phyloP scores from a whole-genome alignment of 2,113 vertebrate genomes.

The Leptodactylus fuscus region DNA sequence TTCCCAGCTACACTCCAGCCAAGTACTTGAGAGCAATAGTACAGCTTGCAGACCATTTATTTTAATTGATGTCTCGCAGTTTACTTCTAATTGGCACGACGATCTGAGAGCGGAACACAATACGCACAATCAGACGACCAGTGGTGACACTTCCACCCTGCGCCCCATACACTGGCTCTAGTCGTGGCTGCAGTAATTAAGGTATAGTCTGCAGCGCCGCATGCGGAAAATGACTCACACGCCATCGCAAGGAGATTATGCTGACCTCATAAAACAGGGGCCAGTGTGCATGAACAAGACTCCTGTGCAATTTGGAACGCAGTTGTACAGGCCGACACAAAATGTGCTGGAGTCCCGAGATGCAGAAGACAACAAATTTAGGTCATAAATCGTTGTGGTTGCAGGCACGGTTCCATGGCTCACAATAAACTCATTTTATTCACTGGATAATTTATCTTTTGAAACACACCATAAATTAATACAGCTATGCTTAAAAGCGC shows the following conservation, averaged over 20 bases:
- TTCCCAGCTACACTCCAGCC: not conserved
- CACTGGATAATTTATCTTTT: slow-evolving; percentile 12
- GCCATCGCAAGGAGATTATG: not conserved
- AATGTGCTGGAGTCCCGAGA: not conserved
- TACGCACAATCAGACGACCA: not conserved
- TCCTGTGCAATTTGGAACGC: slow-evolving; percentile 19
- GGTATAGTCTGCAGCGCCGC: slow-evolving; percentile 19
- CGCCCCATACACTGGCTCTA: slow-evolving; percentile 5
- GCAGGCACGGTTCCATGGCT: not conserved
- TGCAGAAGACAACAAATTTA: slow-evolving; percentile 12
- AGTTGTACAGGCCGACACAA: slow-evolving; percentile 2
- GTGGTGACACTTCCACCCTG: not conserved
- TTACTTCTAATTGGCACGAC: slow-evolving; percentile 8
- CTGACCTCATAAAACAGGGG: slow-evolving; percentile 18
- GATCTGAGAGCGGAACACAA: slow-evolving; percentile 7
- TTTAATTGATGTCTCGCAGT: slow-evolving; percentile 24
- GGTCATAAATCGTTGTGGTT: not conserved
- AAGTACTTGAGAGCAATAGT: slow-evolving; percentile 17
- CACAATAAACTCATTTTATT: not conserved
- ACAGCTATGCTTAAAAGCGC: not conserved
- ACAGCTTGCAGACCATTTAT: slow-evolving; percentile 5
- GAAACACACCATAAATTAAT: slow-evolving; percentile 20
- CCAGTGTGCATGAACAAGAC: slow-evolving; percentile 22
- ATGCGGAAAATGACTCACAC: slow-evolving; percentile 17
- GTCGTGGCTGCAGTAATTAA: slow-evolving; percentile 31